Evolutionary conservation across 2,113 vertebrate species (phyloP), one percentile per base, ranked within the genome.

Genomic region (Bambusicola thoracicus): DNA sequence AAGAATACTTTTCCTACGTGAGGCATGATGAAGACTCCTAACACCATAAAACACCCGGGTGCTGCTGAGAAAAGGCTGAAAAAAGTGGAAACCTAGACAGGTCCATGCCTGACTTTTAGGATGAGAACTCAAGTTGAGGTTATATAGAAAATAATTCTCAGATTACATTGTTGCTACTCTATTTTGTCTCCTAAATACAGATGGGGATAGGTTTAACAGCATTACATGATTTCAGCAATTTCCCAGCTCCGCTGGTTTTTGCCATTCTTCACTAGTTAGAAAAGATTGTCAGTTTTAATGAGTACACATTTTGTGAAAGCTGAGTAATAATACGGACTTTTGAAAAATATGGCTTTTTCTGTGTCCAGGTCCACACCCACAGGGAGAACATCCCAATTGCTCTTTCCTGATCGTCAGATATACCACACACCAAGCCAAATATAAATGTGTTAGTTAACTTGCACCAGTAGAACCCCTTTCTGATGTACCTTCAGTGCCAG

Each of bases 401-500:
- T 49, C 32, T 65, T 92, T 84, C 70, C 14, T 51, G 69, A 67
- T 78, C 14, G 6, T 84, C 85, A 91, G 62, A 81, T 70, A 62
- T 65, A 76, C 46, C 70, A 67, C 32, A 36, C 66, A 84, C 16
- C 63, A 93, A 94, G 58, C 24, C 58, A 77, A 48, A 92, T 67
- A 56, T 56, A 59, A 94, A 32, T 25, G 81, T 87, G 93, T 96
- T 76, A 56, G 61, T 74, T 96, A 96, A 85, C 94, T 91, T 4
- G 2, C 55, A 92, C 46, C 53, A 83, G 69, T 51, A 73, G 34
- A 72, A 41, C 22, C 44, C 66, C 77, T 68, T 68, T 89, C 61
- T 89, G 21, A n/a, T 87, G 81, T 77, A 56, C 20, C 65, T 87
- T 93, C 2, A 0, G n/a, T 67, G 49, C 56, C 58, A 78, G 27